Evolutionary conservation across 2,797 vertebrate species (phyloP), one percentile per base, ranked within the genome.

Genomic region (Lates japonicus): DNA sequence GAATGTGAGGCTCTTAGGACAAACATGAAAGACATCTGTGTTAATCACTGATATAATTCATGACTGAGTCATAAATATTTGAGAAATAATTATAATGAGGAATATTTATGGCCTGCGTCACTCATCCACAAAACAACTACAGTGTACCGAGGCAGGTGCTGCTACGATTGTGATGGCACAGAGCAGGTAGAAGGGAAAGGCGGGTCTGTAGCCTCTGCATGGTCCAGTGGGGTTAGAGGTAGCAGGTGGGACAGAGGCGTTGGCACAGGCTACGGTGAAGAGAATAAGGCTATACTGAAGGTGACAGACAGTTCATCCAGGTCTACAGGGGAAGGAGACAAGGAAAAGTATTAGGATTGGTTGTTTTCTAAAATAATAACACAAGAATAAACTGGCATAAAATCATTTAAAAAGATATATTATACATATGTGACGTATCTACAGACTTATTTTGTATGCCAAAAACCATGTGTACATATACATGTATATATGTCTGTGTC

Each of bases 161-260:
- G 96, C 70, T 0, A 96, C 74, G 3, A 98, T 98, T 0, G 98
- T 97, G 88, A 99, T 65, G 85, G 97, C 69, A 70, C 97, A 98
- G 60, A 96, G 96, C 88, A 98, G 93, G 93, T 99, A 99, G 93
- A 99, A n/a, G n/a, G n/a, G n/a, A n/a, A n/a, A n/a, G n/a, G n/a
- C n/a, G n/a, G n/a, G n/a, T n/a, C n/a, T n/a, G n/a, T n/a, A n/a
- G 92, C 57, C 91, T 96, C 87, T 99, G 96, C 94, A 98, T 97
- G 74, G 95, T 98, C 98, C 98, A 98, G 93, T 99, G 1, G 98
- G 97, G 94, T 98, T 99, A 22, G 98, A 99, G 3, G 90, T 96
- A 97, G 91, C 98, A 99, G 11, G 96, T 95, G 1, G 97, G 96
- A 79, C 98, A 99, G 97, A 97, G 51, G 96, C 92, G 13, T 98